Base-by-base conservation (phyloP, 1,140 invertebrate genomes). In the Semibalanus balanoides region DNA sequence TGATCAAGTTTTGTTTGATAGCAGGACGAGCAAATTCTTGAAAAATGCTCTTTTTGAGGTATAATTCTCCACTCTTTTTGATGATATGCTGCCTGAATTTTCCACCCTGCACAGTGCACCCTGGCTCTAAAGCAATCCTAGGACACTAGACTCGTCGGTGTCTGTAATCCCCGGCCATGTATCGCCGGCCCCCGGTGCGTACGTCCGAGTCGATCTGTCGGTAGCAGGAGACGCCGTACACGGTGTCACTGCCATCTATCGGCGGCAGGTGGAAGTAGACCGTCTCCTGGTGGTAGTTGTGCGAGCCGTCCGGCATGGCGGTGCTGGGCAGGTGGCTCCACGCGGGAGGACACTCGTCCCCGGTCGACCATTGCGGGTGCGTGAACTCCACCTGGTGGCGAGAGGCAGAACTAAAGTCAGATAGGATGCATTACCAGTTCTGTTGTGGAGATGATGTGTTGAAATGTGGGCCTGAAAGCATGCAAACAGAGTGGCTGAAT, bases 201-300 rank as follows among this genome's bases (percentile, higher is more conserved):
- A 96, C 94, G 86, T 96, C 93, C 27, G 96, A 90, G 80, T 95
- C 92, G 81, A 99, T 99, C 87, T 99, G 97, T 78, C 95, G 87
- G 84, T 97, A 99, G 86, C 97, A 99, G 29, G 97, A 98, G 77
- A 99, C 92, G 17, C 96, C 96, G 88, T 92, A 99, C 19, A 99
- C 89, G 70, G 96, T 97, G 70, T 28, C 29, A 27, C 28, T 30
- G 70, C 70, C 70, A 11, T 30, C 70, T 30, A 72, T 3, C 30
- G 91, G 89, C 40, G 96, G 96, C 76, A 99, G 85, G 85, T 97
- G 94, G 84, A 99, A 99, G 85, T 93, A 99, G 75, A 98, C 93
- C 0, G 95, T 96, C 83, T 99, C 97, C 83, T 96, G 91, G 76
- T 93, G 88, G 84, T 91, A 98, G 86, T 99, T 99, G 82, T 99